Evolutionary conservation across 2,888 invertebrate species (phyloP).

Genomic region (Magallana nippona): DNA sequence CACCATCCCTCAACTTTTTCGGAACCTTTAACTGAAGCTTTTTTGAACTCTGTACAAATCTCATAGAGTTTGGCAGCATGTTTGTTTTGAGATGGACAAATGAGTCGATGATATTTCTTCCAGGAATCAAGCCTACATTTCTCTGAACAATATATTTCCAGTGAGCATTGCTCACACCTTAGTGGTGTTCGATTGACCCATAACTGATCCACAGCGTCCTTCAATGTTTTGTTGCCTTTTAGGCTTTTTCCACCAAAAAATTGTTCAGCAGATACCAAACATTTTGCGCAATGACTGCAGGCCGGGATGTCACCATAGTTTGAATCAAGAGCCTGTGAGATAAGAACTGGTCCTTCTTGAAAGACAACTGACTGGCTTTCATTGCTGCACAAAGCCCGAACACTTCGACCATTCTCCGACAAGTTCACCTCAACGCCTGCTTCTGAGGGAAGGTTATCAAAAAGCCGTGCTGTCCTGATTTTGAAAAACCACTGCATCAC

Average conservation of each 20-base stretch:
- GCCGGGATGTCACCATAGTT: slow-evolving; percentile 54
- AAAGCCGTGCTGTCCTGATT: slow-evolving; percentile 62
- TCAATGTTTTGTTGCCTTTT: slow-evolving; percentile 53
- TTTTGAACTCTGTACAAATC: slow-evolving; percentile 60
- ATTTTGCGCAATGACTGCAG: slow-evolving; percentile 65
- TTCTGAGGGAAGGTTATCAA: slow-evolving; percentile 58
- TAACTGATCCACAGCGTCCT: slow-evolving; percentile 57
- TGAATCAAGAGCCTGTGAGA: slow-evolving; percentile 65
- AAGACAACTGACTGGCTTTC: slow-evolving; percentile 59
- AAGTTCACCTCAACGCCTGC: slow-evolving; percentile 59
- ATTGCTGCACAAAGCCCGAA: slow-evolving; percentile 56
- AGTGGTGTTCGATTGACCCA: slow-evolving; percentile 61
- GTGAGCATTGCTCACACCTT: slow-evolving; percentile 60
- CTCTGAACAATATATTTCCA: slow-evolving; percentile 66
- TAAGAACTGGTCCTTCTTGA: slow-evolving; percentile 62
- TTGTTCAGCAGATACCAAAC: slow-evolving; percentile 62
- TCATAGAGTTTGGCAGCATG: slow-evolving; percentile 59
- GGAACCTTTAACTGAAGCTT: slow-evolving; percentile 45
- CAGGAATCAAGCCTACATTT: slow-evolving; percentile 66
- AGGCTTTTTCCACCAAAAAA: slow-evolving; percentile 61
- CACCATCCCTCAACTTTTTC: slow-evolving; percentile 62
- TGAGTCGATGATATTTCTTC: slow-evolving; percentile 66
- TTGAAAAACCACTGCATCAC: slow-evolving; percentile 63
- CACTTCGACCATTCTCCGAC: slow-evolving; percentile 61
- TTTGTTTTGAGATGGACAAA: slow-evolving; percentile 66